A percentile compares a stretch with the other conserved stretches of the same genome.
Conservation (phyloP, 2,888 invertebrate genomes). For the Netelia virgata region DNA sequence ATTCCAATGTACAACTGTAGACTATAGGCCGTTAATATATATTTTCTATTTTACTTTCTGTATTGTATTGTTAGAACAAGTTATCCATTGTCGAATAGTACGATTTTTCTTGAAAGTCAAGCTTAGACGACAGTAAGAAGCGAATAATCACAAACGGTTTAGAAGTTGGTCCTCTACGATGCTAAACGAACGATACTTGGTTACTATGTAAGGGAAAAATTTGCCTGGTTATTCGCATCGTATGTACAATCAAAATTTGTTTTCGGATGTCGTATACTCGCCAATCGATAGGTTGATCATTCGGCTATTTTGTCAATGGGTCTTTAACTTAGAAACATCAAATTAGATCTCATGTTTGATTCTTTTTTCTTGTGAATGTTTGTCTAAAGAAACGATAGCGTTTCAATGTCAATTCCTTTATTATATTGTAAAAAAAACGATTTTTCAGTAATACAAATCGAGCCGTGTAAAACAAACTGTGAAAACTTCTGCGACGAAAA, state of each 20-base stretch:
- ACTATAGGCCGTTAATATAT: slow-evolving; percentile 4
- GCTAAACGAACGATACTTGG: not conserved
- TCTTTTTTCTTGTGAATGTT: not conserved
- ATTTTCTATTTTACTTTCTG: not conserved
- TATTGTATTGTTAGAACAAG: not conserved
- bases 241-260: not conserved
- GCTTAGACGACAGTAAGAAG: not conserved
- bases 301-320: not conserved
- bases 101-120: not conserved
- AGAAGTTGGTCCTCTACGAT: not conserved
- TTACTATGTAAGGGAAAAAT: not conserved
- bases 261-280: no score
- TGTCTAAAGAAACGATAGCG: not conserved
- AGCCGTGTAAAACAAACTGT: not conserved
- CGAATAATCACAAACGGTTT: not conserved
- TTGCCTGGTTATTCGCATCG: not conserved
- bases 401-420: not conserved
- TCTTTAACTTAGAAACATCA: not conserved
- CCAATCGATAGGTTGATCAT: not conserved
- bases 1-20: slow-evolving; percentile 10
- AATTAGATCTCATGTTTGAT: not conserved
- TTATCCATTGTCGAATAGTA: not conserved
- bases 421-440: not conserved
- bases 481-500: not conserved
- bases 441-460: not conserved